Evolutionary conservation across 2,797 vertebrate species (phyloP).

Genomic region (Sebastiscus albofasciatus): DNA sequence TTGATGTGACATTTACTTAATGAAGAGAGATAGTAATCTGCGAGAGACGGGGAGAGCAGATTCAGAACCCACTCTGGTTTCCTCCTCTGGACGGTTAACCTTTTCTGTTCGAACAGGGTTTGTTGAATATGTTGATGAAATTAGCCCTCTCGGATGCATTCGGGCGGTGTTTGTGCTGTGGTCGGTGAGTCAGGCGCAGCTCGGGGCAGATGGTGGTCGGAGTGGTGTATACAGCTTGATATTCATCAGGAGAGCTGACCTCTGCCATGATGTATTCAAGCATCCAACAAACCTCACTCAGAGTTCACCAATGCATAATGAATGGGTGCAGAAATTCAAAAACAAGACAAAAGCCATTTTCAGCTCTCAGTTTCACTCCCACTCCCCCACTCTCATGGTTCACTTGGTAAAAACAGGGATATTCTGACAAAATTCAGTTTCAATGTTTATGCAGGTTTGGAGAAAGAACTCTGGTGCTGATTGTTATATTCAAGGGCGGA

Average conservation of each 20-base stretch:
- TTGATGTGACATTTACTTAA: conserved; percentile 72
- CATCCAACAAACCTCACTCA: conserved; percentile 37
- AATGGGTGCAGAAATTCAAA: conserved; percentile 68
- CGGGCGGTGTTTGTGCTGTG: conserved; percentile 68
- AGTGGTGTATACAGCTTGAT: conserved; percentile 75
- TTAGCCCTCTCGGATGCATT: conserved; percentile 72
- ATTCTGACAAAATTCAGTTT: background rate
- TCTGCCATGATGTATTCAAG: conserved; percentile 63
- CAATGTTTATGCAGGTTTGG: background rate
- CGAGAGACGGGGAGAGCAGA: conserved; percentile 28
- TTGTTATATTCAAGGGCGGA: background rate
- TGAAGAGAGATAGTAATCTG: conserved; percentile 69
- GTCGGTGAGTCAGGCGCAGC: conserved; percentile 68
- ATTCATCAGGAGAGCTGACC: conserved; percentile 82
- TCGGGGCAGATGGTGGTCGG: conserved; percentile 80
- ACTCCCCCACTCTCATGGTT: background rate
- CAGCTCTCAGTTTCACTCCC: conserved; percentile 3
- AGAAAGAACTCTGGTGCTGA: background rate
- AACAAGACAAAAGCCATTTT: conserved; percentile 61
- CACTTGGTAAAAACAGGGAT: conserved; percentile 1
- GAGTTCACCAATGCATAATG: conserved; percentile 77
- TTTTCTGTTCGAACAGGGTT: conserved; percentile 63
- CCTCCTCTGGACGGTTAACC: conserved; percentile 63
- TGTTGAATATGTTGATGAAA: conserved; percentile 88
- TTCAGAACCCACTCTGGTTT: conserved; percentile 57